Percentiles rank a stretch among this genome's conserved stretches.
phyloP scores from a whole-genome alignment of 2,888 invertebrate genomes.

The Nomada ruficornis region DNA sequence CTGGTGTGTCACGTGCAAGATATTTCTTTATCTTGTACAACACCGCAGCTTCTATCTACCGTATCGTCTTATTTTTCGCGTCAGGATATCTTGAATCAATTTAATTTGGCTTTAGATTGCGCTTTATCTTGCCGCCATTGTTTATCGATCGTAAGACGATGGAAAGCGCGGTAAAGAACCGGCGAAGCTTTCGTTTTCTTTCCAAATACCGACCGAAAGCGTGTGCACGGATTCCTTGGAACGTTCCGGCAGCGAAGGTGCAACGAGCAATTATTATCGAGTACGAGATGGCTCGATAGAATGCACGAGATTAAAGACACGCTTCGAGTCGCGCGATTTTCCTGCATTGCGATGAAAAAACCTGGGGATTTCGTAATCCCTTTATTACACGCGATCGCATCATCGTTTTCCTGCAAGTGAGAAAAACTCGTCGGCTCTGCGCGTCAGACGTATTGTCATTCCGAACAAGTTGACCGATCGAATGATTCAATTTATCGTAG shows the following conservation, averaged over 20 bases:
- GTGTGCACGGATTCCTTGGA: too few relatives aligned
- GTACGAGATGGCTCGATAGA: neutral
- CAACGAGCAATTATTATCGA: too few relatives aligned
- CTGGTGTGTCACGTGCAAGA: conserved; percentile 57
- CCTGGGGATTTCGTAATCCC: neutral
- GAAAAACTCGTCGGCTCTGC: too few relatives aligned
- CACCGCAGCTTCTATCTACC: conserved; percentile 8
- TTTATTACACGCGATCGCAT: too few relatives aligned
- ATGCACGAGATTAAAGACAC: too few relatives aligned
- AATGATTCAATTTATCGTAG: too few relatives aligned
- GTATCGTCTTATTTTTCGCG: conserved; percentile 43
- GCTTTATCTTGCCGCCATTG: conserved; percentile 42
- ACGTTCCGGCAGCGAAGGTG: too few relatives aligned
- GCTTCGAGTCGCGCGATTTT: conserved; percentile 13
- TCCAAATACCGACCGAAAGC: too few relatives aligned
- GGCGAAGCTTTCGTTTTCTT: neutral
- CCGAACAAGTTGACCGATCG: too few relatives aligned
- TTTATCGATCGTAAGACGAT: conserved; percentile 30
- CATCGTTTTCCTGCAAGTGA: too few relatives aligned
- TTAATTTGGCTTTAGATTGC: conserved; percentile 62
- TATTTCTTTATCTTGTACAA: conserved; percentile 50
- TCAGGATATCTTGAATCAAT: conserved; percentile 58
- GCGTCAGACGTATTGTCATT: too few relatives aligned
- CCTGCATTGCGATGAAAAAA: conserved; percentile 5
- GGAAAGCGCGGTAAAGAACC: neutral